Conservation (phyloP, 2,797 vertebrate genomes). For the Pipistrellus kuhlii region DNA sequence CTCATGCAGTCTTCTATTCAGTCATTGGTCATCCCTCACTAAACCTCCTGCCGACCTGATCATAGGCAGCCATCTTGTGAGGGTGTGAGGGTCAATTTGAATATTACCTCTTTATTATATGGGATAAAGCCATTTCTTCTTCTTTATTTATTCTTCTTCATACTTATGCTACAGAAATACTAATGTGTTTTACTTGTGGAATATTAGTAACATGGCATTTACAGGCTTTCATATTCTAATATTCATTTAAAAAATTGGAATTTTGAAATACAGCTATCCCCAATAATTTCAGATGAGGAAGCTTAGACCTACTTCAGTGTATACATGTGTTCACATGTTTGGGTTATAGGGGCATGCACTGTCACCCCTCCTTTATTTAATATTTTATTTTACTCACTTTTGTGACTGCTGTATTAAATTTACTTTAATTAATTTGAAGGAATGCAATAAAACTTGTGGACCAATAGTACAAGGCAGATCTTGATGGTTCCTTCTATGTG, state of each 20-base stretch:
- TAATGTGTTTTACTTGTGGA: not conserved
- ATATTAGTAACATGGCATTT: not conserved
- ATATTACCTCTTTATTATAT: no score
- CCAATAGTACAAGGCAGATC: not conserved
- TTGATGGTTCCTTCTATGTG: not conserved
- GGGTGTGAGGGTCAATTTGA: no score
- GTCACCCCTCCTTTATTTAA: not conserved
- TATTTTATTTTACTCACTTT: conserved; percentile 21
- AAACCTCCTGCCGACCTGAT: no score
- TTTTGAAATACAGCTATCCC: conserved; percentile 22
- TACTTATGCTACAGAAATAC: not conserved
- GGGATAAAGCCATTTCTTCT: not conserved
- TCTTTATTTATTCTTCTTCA: not conserved
- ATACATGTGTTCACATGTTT: not conserved
- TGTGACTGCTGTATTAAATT: not conserved
- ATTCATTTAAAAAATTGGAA: conserved; percentile 12
- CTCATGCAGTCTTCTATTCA: no score
- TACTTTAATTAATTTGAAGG: conserved; percentile 6
- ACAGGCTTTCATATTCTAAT: not conserved
- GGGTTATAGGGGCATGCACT: not conserved
- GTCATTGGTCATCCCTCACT: no score
- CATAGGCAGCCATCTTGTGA: no score
- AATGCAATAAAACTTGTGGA: not conserved
- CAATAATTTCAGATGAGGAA: not conserved
- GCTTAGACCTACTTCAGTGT: not conserved